A percentile compares a stretch with the other conserved stretches of the same genome.
phyloP scores from a whole-genome alignment of 2,113 vertebrate species.

The Ailuropoda melanoleuca region DNA sequence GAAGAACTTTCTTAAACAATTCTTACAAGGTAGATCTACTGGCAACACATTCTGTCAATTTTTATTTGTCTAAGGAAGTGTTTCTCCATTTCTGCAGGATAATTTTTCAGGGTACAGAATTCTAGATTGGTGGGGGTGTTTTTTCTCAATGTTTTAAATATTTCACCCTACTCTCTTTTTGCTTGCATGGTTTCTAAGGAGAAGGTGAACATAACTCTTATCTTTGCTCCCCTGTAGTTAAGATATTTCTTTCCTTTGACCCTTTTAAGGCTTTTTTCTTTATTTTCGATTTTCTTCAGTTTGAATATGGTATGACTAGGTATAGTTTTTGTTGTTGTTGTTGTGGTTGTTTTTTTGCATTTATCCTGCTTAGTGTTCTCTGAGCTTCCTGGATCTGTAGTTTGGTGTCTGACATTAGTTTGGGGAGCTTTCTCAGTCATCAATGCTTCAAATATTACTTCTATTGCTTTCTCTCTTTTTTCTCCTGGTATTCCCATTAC shows the following conservation, averaged over 20 bases:
- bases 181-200: background rate
- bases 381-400: background rate
- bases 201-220: background rate
- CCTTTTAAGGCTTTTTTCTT: background rate
- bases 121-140: background rate
- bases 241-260: background rate
- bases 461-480: background rate
- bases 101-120: background rate
- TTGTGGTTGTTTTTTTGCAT: background rate
- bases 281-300: background rate
- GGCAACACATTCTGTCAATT: background rate
- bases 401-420: background rate
- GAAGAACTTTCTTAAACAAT: background rate
- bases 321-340: background rate
- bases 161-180: background rate
- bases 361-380: background rate
- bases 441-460: background rate
- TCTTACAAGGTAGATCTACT: background rate
- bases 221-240: background rate
- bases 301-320: background rate
- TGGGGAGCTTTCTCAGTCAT: background rate
- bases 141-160: background rate
- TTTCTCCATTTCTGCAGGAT: background rate
- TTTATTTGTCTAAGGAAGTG: background rate
- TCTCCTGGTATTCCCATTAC: background rate